These are phyloP conservation scores for Malacosoma neustria DNA, from an alignment of 2,888 invertebrate species.

Conservation along the genomic window DNA sequence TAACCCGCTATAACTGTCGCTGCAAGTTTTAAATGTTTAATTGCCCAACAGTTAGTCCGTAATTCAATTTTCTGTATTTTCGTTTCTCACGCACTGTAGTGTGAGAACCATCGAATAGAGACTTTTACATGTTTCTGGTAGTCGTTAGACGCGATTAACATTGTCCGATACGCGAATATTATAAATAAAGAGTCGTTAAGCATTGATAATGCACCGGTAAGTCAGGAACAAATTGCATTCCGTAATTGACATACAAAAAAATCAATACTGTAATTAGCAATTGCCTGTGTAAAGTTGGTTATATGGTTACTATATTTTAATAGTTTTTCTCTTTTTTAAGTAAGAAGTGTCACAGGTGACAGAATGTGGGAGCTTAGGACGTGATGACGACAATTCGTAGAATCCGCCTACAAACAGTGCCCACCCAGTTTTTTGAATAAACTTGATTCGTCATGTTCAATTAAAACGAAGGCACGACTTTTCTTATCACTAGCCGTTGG, in stretches of 20 bases:
- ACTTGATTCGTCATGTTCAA: conserved; percentile 64
- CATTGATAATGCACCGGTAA: conserved; percentile 28
- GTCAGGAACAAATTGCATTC: conserved; percentile 17
- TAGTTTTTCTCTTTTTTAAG: neutral
- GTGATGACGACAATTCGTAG: conserved; percentile 8
- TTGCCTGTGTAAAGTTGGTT: conserved; percentile 12
- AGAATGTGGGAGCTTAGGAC: neutral
- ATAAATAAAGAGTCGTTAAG: conserved; percentile 28
- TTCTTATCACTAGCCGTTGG: conserved; percentile 26
- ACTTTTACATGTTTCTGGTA: conserved; percentile 42
- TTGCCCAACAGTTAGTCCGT: conserved; percentile 56
- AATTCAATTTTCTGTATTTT: conserved; percentile 49
- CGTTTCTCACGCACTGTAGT: conserved; percentile 57
- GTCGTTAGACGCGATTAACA: conserved; percentile 38
- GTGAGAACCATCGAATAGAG: conserved; percentile 52
- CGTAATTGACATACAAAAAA: conserved; percentile 21
- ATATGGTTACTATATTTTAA: neutral
- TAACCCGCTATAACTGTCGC: conserved; percentile 53
- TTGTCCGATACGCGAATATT: conserved; percentile 52
- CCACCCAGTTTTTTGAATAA: conserved; percentile 59
- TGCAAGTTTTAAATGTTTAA: conserved; percentile 56
- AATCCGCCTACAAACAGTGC: conserved; percentile 48
- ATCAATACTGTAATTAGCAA: conserved; percentile 16
- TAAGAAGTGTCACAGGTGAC: neutral
- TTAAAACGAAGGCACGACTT: conserved; percentile 58